A percentile compares a stretch with the other conserved stretches of the same genome.
Conservation (phyloP, 2,113 vertebrate genomes). For the Spilogale gracilis region DNA sequence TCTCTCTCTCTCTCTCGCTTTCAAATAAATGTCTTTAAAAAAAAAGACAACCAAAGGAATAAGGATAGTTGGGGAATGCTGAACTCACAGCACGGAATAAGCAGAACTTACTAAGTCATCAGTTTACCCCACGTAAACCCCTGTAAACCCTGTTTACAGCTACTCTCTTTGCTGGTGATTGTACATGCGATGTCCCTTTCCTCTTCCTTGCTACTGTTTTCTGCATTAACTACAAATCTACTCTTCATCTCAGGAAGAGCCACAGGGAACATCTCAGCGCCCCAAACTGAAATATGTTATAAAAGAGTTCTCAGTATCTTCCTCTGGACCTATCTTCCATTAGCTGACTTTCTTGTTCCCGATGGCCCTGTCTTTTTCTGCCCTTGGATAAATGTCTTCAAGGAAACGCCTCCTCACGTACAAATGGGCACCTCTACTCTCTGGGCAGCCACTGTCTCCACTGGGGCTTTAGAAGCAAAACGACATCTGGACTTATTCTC, state of each 20-base stretch:
- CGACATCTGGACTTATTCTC: not conserved
- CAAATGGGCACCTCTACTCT: not conserved
- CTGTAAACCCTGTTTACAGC: not conserved
- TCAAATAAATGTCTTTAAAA: not conserved
- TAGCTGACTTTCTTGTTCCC: not conserved
- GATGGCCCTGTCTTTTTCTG: not conserved
- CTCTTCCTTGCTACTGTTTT: not conserved
- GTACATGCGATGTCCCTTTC: accelerated
- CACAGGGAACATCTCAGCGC: not conserved
- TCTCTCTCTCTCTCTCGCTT: not conserved
- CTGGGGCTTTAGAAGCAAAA: slow-evolving; percentile 33
- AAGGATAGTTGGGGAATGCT: too few species aligned
- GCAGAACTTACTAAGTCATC: accelerated
- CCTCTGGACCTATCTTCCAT: accelerated
- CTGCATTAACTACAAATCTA: not conserved
- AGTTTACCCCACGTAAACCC: accelerated
- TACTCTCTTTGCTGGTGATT: not conserved
- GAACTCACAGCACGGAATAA: accelerated
- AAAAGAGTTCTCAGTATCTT: not conserved
- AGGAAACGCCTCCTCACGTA: not conserved
- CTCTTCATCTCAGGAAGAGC: not conserved
- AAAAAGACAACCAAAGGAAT: not conserved
- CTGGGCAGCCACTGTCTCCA: not conserved
- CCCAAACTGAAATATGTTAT: not conserved
- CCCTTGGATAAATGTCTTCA: not conserved